These are phyloP conservation scores for Hydrotaea cyrtoneurina DNA, from an alignment of 2,888 invertebrate species.

Conservation along the genomic window DNA sequence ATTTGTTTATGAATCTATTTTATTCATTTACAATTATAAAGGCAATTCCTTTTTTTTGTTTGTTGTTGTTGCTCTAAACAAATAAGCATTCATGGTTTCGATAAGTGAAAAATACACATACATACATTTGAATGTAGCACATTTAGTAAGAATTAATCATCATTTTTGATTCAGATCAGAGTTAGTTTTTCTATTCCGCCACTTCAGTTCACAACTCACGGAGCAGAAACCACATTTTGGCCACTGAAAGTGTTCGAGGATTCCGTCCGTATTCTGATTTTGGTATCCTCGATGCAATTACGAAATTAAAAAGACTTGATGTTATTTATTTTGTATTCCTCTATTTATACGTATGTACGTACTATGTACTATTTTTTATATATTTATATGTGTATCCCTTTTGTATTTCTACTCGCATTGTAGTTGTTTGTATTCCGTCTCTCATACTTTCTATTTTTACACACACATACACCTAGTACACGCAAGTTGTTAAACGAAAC, in stretches of 20 bases:
- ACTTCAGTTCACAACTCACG: not conserved
- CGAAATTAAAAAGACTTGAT: constrained; percentile 59
- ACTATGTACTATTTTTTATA: constrained; percentile 10
- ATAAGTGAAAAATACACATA: no score
- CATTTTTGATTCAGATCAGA: no score
- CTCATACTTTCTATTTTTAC: not conserved
- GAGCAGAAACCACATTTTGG: not conserved
- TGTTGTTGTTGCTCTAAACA: no score
- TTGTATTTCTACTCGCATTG: not conserved
- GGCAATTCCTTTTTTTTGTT: no score
- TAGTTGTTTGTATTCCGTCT: not conserved
- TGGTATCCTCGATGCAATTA: constrained; percentile 32
- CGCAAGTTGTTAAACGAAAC: not conserved
- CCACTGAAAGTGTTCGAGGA: not conserved
- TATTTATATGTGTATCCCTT: not conserved
- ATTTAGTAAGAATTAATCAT: no score
- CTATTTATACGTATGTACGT: constrained; percentile 8
- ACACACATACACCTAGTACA: not conserved
- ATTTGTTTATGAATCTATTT: not conserved
- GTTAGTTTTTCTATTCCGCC: not conserved
- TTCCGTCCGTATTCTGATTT: not conserved
- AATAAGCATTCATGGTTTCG: no score
- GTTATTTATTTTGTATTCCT: constrained; percentile 42
- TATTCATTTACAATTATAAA: no score
- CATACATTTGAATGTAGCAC: no score